Evolutionary conservation across 2,113 vertebrate species (phyloP).

Genomic region (Mola mola): DNA sequence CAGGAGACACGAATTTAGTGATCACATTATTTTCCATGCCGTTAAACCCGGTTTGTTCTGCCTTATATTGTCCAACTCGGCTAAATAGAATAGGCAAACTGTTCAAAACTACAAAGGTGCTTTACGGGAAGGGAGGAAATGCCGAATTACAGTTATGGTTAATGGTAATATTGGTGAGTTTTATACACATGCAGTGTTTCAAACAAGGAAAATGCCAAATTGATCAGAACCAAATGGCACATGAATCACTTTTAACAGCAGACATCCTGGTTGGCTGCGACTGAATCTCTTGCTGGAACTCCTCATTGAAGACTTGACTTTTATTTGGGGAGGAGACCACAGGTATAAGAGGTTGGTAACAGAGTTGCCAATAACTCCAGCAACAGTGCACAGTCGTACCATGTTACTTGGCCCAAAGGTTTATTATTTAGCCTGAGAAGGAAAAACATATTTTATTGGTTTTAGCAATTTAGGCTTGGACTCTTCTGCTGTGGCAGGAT

Average conservation of each 20-base stretch:
- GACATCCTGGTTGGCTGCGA: slow-evolving; percentile 8
- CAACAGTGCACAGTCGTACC: slow-evolving; percentile 22
- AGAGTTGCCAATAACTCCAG: slow-evolving; percentile 57
- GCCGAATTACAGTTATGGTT: slow-evolving; percentile 2
- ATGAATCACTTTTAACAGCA: slow-evolving; percentile 21
- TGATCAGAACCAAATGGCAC: slow-evolving; percentile 38
- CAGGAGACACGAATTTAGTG: slow-evolving; percentile 23
- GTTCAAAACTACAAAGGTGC: slow-evolving; percentile 46
- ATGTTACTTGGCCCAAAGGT: slow-evolving; percentile 16
- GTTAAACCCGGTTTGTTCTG: slow-evolving; percentile 37
- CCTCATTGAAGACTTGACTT: slow-evolving; percentile 12
- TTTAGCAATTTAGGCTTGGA: neutral
- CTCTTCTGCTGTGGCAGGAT: slow-evolving; percentile 2
- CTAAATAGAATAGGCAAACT: slow-evolving; percentile 15
- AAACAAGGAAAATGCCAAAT: slow-evolving; percentile 52
- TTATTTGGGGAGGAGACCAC: slow-evolving; percentile 9
- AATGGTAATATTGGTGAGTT: slow-evolving; percentile 13
- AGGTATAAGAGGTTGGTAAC: slow-evolving; percentile 7
- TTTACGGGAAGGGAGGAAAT: slow-evolving; percentile 42
- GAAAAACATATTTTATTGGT: slow-evolving; percentile 7
- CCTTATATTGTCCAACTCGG: slow-evolving; percentile 43
- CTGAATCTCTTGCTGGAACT: slow-evolving; percentile 9
- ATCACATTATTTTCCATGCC: slow-evolving; percentile 18
- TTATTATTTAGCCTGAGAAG: slow-evolving; percentile 16
- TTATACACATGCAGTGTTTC: slow-evolving; percentile 40